These are phyloP conservation scores for Hippolais icterina DNA, from an alignment of 2,113 vertebrate genomes.

Conservation along the genomic window DNA sequence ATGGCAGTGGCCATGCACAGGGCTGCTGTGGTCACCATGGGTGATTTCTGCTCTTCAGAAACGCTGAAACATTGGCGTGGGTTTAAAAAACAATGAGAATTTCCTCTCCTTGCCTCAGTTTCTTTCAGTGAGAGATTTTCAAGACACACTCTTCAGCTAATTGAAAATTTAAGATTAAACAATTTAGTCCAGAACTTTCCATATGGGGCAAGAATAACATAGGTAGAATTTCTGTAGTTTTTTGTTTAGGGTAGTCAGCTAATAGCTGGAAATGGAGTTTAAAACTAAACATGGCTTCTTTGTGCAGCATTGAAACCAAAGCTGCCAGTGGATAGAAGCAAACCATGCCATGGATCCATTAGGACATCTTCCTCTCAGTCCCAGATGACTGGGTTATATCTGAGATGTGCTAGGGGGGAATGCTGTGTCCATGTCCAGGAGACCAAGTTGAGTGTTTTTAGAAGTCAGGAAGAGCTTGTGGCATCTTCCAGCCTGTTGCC, in stretches of 20 bases:
- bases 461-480: background rate
- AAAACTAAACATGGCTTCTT: background rate
- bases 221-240: background rate
- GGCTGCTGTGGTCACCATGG: fast-evolving
- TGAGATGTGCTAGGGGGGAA: background rate
- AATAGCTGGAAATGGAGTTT: background rate
- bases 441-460: background rate
- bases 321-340: background rate
- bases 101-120: background rate
- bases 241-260: background rate
- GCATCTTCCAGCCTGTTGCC: background rate
- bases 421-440: fast-evolving
- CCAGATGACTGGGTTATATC: fast-evolving
- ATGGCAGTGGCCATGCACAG: background rate
- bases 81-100: background rate
- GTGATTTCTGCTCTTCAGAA: background rate
- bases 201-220: background rate
- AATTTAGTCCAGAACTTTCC: background rate
- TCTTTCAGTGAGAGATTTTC: background rate
- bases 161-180: background rate
- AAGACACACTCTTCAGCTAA: fast-evolving
- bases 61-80: background rate
- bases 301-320: background rate
- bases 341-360: fast-evolving
- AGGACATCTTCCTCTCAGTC: background rate